Base-by-base conservation (phyloP, 1,140 invertebrate species). In the Sitophilus oryzae region DNA sequence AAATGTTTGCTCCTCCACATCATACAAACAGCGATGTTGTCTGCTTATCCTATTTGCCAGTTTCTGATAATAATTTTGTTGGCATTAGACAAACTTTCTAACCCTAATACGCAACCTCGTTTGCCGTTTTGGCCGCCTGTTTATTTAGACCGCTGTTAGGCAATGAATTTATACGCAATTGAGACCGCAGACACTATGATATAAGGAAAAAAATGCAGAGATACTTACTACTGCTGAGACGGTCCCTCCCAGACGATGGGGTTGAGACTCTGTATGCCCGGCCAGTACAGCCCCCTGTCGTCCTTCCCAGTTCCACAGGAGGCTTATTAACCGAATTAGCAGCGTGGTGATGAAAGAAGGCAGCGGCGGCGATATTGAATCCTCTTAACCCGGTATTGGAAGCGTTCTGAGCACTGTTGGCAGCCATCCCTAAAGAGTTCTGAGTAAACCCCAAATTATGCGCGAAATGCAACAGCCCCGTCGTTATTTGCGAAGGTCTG, bases 231-330 rank as follows among this genome's bases (percentile, higher is more conserved):
- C 88, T 86, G 66, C 87, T 88, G 63, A 94, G 78, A 62, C 87
- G 76, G 70, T 90, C 89, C 62, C 90, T 78, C n/a, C 88, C 89
- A 95, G 63, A 85, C 90, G 68, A 88, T 87, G 54, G 85, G 92
- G 77, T 92, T 93, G 59, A 94, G 81, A 38, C 89, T 89, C 71
- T 91, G 89, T 63, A 93, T 81, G 45, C 89, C 89, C 0, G 91
- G 91, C 93, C 93, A 97, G 76, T 96, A 96, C 38, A 96, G 80
- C 90, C 85, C 43, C 89, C 74, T 45, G 82, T 70, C 1, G 71
- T 60, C 79, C 82, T 49, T 74, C 80, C 59, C 75, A 72, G 77
- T 76, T 88, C 79, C 61, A 84, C 74, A 58, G 81, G 77, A 67
- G 82, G 77, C 58, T 82, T 77, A 62, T 82, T 77, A 67, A 83